phyloP scores from a whole-genome alignment of 2,113 vertebrate species.

The Sylvicapra grimmia region DNA sequence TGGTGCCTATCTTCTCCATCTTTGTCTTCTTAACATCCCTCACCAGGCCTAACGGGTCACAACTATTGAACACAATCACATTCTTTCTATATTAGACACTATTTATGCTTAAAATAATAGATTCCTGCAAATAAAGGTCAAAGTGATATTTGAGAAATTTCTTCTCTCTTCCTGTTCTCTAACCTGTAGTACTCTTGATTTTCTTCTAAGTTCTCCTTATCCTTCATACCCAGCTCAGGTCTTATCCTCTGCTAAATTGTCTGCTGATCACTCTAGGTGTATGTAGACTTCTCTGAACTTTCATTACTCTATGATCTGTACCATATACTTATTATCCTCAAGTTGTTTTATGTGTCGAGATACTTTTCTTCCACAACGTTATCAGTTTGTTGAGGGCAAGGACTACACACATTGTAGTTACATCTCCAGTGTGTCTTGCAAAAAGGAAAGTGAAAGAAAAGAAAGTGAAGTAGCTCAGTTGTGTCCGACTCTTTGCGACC shows the following conservation, averaged over 20 bases:
- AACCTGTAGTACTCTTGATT: neutral
- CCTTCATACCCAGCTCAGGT: neutral
- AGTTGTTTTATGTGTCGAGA: neutral
- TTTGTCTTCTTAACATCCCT: neutral
- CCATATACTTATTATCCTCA: neutral
- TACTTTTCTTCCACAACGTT: neutral
- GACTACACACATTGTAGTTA: neutral
- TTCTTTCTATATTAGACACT: neutral
- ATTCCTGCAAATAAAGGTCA: neutral
- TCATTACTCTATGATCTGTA: neutral
- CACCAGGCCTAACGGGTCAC: neutral
- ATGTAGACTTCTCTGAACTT: neutral
- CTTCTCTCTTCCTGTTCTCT: neutral
- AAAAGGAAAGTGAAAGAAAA: neutral
- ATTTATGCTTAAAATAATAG: neutral
- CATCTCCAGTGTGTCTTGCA: neutral
- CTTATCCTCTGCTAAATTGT: neutral
- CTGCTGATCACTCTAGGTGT: neutral
- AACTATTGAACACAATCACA: neutral
- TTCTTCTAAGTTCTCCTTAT: neutral
- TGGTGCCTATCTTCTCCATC: neutral
- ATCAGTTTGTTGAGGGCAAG: neutral
- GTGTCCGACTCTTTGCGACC: fast-evolving
- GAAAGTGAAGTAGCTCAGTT: neutral
- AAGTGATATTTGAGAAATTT: neutral